Percentiles rank a stretch among this genome's conserved stretches.
These are phyloP conservation scores for Antedon mediterranea DNA, from an alignment of 53 echinoderm and acorn worm genomes.

Conservation along the genomic window DNA sequence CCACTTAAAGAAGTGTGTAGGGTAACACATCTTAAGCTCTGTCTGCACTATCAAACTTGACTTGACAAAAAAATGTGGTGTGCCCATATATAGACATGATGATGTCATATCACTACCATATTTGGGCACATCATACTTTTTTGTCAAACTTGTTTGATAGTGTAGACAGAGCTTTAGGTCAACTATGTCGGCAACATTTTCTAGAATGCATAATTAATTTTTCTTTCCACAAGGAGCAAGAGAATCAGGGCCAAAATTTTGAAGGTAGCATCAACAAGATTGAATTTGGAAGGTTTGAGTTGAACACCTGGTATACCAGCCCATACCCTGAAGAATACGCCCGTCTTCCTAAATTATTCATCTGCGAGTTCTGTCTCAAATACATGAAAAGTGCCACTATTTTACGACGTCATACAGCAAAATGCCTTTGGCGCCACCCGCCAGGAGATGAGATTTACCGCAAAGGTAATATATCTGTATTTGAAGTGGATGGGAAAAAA, in stretches of 20 bases:
- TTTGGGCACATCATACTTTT: no score
- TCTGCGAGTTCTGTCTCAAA: slow-evolving; percentile 96
- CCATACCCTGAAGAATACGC: slow-evolving; percentile 98
- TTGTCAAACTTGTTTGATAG: no score
- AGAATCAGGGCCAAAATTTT: slow-evolving; percentile 33
- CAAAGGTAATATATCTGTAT: slow-evolving; percentile 75
- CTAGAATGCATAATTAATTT: background rate
- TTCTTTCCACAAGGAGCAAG: slow-evolving; percentile 39
- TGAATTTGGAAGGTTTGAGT: slow-evolving; percentile 95
- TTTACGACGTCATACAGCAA: slow-evolving; percentile 73
- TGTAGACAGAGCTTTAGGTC: no score
- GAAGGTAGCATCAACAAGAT: slow-evolving; percentile 84
- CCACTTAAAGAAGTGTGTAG: no score
- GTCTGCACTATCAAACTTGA: no score
- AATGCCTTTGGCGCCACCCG: slow-evolving; percentile 92
- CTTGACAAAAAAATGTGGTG: no score
- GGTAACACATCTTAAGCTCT: no score
- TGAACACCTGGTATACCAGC: slow-evolving; percentile 93
- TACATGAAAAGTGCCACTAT: slow-evolving; percentile 95
- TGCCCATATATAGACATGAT: no score
- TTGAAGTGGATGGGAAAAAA: slow-evolving; percentile 99
- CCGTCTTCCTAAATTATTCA: slow-evolving; percentile 77
- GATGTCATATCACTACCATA: no score
- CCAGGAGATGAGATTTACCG: slow-evolving; percentile 94
- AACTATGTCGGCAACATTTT: background rate